Evolutionary conservation across 2,797 vertebrate species (phyloP).

Genomic region (Liparis tanakae): DNA sequence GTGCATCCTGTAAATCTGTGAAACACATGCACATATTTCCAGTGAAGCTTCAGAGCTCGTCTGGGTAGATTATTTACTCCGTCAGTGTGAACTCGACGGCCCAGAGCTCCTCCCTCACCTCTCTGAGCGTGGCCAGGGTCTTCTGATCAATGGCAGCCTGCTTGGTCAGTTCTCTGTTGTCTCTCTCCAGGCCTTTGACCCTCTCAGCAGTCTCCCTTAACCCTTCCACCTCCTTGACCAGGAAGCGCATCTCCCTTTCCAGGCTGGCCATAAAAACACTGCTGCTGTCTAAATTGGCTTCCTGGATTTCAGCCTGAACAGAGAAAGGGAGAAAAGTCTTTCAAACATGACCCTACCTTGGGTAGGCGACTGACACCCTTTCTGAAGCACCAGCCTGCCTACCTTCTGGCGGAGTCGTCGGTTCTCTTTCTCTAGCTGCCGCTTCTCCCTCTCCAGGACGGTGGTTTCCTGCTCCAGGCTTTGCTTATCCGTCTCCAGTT

Average conservation of each 20-base stretch:
- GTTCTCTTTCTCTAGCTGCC: conserved; percentile 93
- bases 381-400: conserved; percentile 33
- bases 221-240: conserved; percentile 87
- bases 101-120: conserved; percentile 81
- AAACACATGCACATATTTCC: conserved; percentile 17
- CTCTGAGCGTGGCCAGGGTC: conserved; percentile 90
- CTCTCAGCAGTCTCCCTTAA: conserved; percentile 89
- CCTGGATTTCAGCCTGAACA: conserved; percentile 86
- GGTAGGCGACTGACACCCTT: neutral
- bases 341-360: rapidly evolving
- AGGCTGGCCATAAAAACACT: conserved; percentile 87
- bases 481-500: conserved; percentile 90
- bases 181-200: conserved; percentile 89
- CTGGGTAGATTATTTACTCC: conserved; percentile 7
- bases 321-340: neutral
- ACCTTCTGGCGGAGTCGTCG: conserved; percentile 92
- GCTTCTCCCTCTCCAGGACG: conserved; percentile 91
- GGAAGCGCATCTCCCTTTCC: conserved; percentile 90
- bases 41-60: neutral
- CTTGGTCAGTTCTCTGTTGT: conserved; percentile 92
- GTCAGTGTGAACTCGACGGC: conserved; percentile 22
- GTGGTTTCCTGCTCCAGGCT: conserved; percentile 89
- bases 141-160: conserved; percentile 93
- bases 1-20: neutral
- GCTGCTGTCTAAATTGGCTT: conserved; percentile 91